Conservation (phyloP, 2,797 vertebrate species). For the Pangasius larnaudii region DNA sequence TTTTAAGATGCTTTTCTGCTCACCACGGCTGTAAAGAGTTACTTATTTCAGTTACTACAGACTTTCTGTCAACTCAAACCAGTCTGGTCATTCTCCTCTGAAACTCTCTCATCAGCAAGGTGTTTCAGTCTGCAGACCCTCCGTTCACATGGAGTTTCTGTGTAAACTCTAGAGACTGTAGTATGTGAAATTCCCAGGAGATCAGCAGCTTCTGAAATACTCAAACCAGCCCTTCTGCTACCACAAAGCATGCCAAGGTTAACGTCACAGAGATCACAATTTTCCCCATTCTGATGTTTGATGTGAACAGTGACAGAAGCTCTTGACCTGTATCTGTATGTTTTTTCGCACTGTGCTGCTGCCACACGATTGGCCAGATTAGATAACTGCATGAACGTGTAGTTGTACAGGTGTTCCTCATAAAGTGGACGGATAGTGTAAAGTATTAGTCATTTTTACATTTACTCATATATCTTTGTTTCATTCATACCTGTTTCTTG, state of each 20-base stretch:
- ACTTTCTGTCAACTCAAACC: too few species aligned
- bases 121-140: too few species aligned
- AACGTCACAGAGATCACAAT: not conserved
- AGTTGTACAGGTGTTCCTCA: not conserved
- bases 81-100: too few species aligned
- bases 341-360: not conserved
- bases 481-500: slow-evolving; percentile 89
- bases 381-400: not conserved
- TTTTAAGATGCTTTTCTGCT: too few species aligned
- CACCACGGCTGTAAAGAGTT: too few species aligned
- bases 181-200: not conserved
- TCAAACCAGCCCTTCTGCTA: not conserved
- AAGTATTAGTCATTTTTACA: not conserved
- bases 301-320: not conserved
- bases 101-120: too few species aligned
- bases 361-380: not conserved
- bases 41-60: too few species aligned
- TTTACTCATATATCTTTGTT: not conserved
- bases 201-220: not conserved
- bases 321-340: not conserved
- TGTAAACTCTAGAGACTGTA: too few species aligned
- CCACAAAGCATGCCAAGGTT: not conserved
- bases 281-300: not conserved
- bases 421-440: not conserved
- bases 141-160: too few species aligned